Evolutionary conservation across 2,113 vertebrate genomes (phyloP).

Genomic region (Prunella fulvescens): DNA sequence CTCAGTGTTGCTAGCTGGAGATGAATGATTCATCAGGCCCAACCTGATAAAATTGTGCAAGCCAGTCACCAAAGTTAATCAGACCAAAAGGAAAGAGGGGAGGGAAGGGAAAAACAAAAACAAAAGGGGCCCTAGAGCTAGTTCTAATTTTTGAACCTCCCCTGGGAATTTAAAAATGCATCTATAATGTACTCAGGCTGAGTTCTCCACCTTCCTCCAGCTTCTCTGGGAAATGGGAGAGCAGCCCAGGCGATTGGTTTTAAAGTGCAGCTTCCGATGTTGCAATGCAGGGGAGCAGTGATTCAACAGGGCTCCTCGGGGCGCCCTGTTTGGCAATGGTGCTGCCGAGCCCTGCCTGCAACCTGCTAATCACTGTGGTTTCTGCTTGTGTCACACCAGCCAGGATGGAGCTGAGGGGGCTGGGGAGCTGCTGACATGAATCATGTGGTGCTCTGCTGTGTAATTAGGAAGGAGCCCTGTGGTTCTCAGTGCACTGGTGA

Average conservation of each 20-base stretch:
- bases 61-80: slow-evolving; percentile 3
- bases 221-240: not conserved
- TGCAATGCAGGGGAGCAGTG: slow-evolving; percentile 6
- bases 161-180: not conserved
- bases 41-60: slow-evolving; percentile 55
- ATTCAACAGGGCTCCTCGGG: not conserved
- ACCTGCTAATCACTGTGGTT: slow-evolving; percentile 47
- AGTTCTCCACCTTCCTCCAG: not conserved
- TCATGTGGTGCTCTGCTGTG: not conserved
- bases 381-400: slow-evolving; percentile 17
- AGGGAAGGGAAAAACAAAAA: slow-evolving; percentile 11
- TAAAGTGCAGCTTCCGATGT: slow-evolving; percentile 33
- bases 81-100: not conserved
- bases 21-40: slow-evolving; percentile 36
- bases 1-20: slow-evolving; percentile 6
- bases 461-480: slow-evolving; percentile 32
- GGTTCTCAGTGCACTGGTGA: not conserved
- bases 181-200: not conserved
- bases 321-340: not conserved
- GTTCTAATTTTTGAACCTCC: not conserved
- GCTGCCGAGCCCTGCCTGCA: not conserved
- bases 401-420: not conserved
- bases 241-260: not conserved
- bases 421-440: not conserved
- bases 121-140: not conserved